A percentile compares a stretch with the other conserved stretches of the same genome.
Conservation (phyloP, 1,140 invertebrate species). For the Nasonia giraulti region DNA sequence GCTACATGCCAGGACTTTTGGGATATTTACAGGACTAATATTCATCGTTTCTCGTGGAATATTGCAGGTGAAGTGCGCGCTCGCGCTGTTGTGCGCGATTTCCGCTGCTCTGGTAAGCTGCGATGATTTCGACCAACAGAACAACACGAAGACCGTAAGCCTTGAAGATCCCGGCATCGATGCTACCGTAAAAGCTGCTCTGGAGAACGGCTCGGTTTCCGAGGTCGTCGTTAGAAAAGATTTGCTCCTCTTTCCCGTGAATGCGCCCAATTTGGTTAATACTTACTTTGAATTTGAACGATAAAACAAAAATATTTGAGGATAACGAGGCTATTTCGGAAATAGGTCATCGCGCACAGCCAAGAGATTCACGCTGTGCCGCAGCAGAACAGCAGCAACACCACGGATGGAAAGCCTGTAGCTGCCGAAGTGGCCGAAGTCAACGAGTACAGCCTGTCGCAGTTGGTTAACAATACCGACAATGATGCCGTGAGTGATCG, state of each 20-base stretch:
- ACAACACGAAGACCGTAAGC: slow-evolving; percentile 27
- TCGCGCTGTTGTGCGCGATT: background rate
- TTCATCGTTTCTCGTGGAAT: slow-evolving; percentile 20
- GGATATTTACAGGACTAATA: background rate
- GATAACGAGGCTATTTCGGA: background rate
- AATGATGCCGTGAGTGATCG: slow-evolving; percentile 42
- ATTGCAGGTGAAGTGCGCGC: slow-evolving; percentile 11
- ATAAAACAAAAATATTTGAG: background rate
- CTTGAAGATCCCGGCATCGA: slow-evolving; percentile 58
- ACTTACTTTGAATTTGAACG: background rate
- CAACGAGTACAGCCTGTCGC: slow-evolving; percentile 57
- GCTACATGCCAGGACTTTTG: too few species aligned
- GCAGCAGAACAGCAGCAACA: slow-evolving; percentile 50
- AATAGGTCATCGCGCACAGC: slow-evolving; percentile 62
- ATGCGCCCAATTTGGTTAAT: slow-evolving; percentile 44
- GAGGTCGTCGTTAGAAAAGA: slow-evolving; percentile 59
- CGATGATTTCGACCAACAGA: background rate
- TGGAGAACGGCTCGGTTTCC: slow-evolving; percentile 55
- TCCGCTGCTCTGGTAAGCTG: background rate
- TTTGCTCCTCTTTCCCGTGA: slow-evolving; percentile 49
- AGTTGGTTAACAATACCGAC: slow-evolving; percentile 52
- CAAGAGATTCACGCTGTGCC: slow-evolving; percentile 64
- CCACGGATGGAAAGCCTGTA: slow-evolving; percentile 53
- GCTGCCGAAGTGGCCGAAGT: slow-evolving; percentile 56
- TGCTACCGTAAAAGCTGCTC: slow-evolving; percentile 53